Evolutionary conservation across 2,797 vertebrate genomes (phyloP).

Genomic region (Spinus pinus): DNA sequence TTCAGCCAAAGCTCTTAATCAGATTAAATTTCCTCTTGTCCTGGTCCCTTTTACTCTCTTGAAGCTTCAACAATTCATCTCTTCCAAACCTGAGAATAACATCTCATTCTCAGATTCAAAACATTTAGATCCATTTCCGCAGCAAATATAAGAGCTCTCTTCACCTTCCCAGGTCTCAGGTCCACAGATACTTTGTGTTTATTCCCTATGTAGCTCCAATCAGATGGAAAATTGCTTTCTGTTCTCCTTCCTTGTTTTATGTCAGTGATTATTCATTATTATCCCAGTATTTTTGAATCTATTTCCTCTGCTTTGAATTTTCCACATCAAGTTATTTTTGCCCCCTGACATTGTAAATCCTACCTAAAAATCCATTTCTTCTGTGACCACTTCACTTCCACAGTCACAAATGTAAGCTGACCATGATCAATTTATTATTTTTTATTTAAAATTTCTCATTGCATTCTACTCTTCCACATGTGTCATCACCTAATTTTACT

Average conservation of each 20-base stretch:
- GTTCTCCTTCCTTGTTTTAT: neutral
- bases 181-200: neutral
- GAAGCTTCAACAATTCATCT: neutral
- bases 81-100: neutral
- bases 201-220: neutral
- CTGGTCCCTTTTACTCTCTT: neutral
- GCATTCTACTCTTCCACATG: neutral
- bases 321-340: neutral
- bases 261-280: neutral
- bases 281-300: neutral
- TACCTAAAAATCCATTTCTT: neutral
- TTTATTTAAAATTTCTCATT: neutral
- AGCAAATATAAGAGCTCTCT: neutral
- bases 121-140: neutral
- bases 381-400: neutral
- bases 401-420: neutral
- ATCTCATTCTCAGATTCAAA: neutral
- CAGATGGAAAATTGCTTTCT: neutral
- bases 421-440: neutral
- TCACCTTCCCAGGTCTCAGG: neutral
- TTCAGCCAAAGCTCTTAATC: conserved; percentile 34
- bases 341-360: neutral
- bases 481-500: neutral
- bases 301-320: neutral
- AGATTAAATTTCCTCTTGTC: neutral